Evolutionary conservation across 1,140 invertebrate genomes (phyloP).

Genomic region (Drosophila hydei): DNA sequence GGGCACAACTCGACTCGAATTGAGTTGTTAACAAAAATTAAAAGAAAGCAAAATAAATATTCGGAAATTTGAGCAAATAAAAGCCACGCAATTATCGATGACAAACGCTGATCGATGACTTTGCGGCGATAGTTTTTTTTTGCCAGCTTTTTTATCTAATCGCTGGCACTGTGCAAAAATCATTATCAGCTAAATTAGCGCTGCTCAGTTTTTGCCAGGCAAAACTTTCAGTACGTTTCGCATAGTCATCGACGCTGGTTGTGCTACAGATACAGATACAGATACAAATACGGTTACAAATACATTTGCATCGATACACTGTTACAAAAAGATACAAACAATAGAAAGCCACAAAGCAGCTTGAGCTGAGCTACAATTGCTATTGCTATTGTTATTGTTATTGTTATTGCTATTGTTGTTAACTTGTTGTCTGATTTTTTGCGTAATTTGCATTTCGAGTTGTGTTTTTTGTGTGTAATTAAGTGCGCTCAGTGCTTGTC

Average conservation of each 20-base stretch:
- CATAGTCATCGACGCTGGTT: slow-evolving; percentile 54
- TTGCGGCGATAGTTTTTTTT: too few relatives aligned
- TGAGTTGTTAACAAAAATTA: slow-evolving; percentile 42
- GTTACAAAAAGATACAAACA: slow-evolving; percentile 39
- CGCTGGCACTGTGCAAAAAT: slow-evolving; percentile 10
- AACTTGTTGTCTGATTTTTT: slow-evolving; percentile 9
- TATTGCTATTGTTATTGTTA: slow-evolving; percentile 32
- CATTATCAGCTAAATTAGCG: background rate
- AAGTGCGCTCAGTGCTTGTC: slow-evolving; percentile 36
- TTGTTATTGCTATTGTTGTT: slow-evolving; percentile 8
- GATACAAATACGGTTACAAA: slow-evolving; percentile 11
- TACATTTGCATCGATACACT: slow-evolving; percentile 30
- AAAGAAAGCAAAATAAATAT: slow-evolving; percentile 1
- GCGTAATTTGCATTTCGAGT: slow-evolving; percentile 49
- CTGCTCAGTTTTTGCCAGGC: background rate
- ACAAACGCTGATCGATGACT: background rate
- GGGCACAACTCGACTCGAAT: slow-evolving; percentile 22
- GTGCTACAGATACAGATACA: slow-evolving; percentile 17
- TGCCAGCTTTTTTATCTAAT: slow-evolving; percentile 57
- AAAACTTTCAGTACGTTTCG: slow-evolving; percentile 56
- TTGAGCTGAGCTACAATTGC: background rate
- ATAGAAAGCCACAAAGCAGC: slow-evolving; percentile 51
- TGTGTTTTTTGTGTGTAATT: slow-evolving; percentile 27
- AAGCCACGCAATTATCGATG: slow-evolving; percentile 12
- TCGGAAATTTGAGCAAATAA: background rate